Evolutionary conservation across 2,797 vertebrate species (phyloP), one percentile per base, ranked within the genome.

Genomic region (Amphiprion clarkii): DNA sequence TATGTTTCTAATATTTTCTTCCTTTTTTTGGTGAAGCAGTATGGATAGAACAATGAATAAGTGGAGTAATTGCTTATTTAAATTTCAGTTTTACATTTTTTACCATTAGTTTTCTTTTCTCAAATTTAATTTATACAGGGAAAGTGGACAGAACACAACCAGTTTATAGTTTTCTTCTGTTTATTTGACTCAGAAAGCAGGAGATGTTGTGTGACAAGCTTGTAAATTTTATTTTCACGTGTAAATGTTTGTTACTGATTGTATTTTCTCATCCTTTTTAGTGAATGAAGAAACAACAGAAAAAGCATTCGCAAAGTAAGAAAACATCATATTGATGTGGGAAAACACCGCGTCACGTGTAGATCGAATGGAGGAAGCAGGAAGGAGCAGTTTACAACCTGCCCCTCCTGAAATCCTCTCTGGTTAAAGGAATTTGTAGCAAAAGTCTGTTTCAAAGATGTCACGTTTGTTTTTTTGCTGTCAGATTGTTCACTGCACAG

Each of bases 281-380:
- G 71, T 82, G 79, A 79, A 85, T 88, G 76, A 80, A 67, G 78
- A 71, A 86, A 82, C 74, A 83, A 86, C 71, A 76, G 71, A 79
- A 79, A 77, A 86, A 77, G 74, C 92, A 93, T 91, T 91, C 87
- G 91, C 90, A 87, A 87, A 85, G 79, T 87, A 86, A 88, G 83
- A 86, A 89, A 90, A 86, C 88, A 67, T 46, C 82, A 81, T 82
- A 87, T 71, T 29, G 55, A 76, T 74, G 82, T 79, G 81, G 81
- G 84, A 73, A 82, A 83, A 87, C 78, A 78, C 78, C 85, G 82
- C 25, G 27, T 83, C 76, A 82, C 80, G 53, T 63, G 74, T 61
- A 29, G 44, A 57, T 23, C 19, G 57, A 52, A 54, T 25, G 39
- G 56, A 76, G 67, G 53, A 66, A 16, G 12, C n/a, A 3, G 14